Conservation (phyloP, 2,113 vertebrate species). For the Nipponia nippon region DNA sequence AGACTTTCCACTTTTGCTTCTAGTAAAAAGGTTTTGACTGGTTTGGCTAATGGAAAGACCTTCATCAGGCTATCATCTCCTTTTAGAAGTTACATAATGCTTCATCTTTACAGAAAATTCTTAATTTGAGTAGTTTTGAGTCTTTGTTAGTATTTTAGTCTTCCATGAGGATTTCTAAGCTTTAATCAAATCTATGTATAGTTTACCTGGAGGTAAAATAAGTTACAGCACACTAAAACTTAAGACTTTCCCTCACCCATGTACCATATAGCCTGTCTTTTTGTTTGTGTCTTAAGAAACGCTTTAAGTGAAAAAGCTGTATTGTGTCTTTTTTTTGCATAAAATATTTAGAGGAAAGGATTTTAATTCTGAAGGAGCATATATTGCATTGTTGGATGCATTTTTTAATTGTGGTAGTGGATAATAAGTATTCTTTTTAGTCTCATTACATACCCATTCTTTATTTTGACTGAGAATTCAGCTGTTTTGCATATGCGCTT, state of each 20-base stretch:
- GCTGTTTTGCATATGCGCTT: background rate
- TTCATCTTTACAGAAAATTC: background rate
- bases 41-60: background rate
- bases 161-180: background rate
- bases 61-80: background rate
- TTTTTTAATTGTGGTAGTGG: background rate
- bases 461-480: background rate
- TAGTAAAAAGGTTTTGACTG: background rate
- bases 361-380: background rate
- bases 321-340: background rate
- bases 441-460: background rate
- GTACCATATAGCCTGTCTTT: background rate
- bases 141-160: background rate
- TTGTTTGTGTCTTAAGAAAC: background rate
- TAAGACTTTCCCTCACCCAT: background rate
- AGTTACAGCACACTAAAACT: background rate
- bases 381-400: background rate
- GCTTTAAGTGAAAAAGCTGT: background rate
- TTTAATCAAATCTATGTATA: background rate
- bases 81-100: background rate
- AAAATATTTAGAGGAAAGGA: background rate
- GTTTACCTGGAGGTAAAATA: background rate
- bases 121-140: background rate
- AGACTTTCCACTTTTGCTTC: background rate
- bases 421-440: background rate